Evolutionary conservation across 2,888 invertebrate species (phyloP).

Genomic region (Eulithis prunata): DNA sequence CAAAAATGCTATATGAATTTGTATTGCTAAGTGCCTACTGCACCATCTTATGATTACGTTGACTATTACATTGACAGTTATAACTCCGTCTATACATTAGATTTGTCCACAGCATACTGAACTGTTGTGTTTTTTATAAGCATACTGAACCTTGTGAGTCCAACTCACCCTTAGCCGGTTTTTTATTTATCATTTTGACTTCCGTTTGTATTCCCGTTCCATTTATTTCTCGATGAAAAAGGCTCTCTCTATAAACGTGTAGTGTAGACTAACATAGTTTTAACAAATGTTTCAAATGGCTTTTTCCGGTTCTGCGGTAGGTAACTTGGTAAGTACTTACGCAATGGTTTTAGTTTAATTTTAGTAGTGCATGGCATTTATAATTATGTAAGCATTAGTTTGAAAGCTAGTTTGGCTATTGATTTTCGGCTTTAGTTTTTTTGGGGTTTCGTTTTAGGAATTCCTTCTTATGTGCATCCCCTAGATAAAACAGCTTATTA

Average conservation of each 20-base stretch:
- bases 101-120: too few relatives aligned
- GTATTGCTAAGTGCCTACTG: too few relatives aligned
- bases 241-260: neutral
- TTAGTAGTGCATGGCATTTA: slow-evolving; percentile 21
- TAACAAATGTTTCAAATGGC: slow-evolving; percentile 25
- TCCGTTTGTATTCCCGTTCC: slow-evolving; percentile 16
- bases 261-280: slow-evolving; percentile 22
- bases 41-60: too few relatives aligned
- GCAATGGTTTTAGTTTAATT: slow-evolving; percentile 16
- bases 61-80: too few relatives aligned
- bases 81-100: too few relatives aligned
- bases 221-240: slow-evolving; percentile 8
- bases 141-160: neutral
- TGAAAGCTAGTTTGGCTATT: too few relatives aligned
- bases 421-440: too few relatives aligned
- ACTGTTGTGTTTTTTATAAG: too few relatives aligned
- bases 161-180: neutral
- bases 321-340: slow-evolving; percentile 33
- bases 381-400: neutral
- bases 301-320: slow-evolving; percentile 23
- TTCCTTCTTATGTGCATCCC: too few relatives aligned
- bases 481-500: too few relatives aligned
- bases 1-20: too few relatives aligned
- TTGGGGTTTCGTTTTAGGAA: too few relatives aligned
- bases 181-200: slow-evolving; percentile 14